A percentile compares a stretch with the other conserved stretches of the same genome.
phyloP scores from a whole-genome alignment of 37 sponge, comb jelly and placozoan genomes.

The Beroe ovata region DNA sequence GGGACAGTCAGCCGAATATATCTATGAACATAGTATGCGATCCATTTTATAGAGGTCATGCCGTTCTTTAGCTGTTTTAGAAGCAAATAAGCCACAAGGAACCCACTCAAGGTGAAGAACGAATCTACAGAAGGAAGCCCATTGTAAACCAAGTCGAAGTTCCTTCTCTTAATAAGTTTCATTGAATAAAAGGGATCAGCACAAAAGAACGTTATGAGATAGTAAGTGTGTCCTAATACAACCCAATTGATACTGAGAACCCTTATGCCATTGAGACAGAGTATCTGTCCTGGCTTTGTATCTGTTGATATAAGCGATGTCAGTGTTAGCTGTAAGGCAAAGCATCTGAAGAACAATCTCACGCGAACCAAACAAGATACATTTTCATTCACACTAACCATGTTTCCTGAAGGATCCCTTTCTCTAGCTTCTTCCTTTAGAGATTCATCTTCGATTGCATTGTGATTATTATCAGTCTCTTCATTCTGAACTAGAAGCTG shows the following conservation, averaged over 20 bases:
- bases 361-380: not conserved
- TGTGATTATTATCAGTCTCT: not conserved
- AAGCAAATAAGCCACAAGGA: constrained; percentile 12
- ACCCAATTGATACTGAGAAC: constrained; percentile 67
- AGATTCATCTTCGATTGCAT: not conserved
- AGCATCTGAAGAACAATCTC: not conserved
- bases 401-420: not conserved
- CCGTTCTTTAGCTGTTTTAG: not conserved
- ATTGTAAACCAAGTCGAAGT: not conserved
- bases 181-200: not conserved
- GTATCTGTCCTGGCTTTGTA: constrained; percentile 53
- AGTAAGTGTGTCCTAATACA: constrained; percentile 21
- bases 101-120: constrained; percentile 38
- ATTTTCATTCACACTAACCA: too few relatives aligned
- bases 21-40: constrained; percentile 31
- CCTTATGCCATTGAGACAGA: constrained; percentile 46
- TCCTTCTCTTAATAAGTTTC: not conserved
- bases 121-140: constrained; percentile 27
- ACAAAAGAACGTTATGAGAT: not conserved
- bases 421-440: not conserved
- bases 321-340: not conserved
- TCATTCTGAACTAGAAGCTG: not conserved
- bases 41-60: not conserved
- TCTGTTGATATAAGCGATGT: not conserved
- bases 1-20: constrained; percentile 38